Evolutionary conservation across 1,140 invertebrate species (phyloP).

Genomic region (Trypoxylus dichotomus): DNA sequence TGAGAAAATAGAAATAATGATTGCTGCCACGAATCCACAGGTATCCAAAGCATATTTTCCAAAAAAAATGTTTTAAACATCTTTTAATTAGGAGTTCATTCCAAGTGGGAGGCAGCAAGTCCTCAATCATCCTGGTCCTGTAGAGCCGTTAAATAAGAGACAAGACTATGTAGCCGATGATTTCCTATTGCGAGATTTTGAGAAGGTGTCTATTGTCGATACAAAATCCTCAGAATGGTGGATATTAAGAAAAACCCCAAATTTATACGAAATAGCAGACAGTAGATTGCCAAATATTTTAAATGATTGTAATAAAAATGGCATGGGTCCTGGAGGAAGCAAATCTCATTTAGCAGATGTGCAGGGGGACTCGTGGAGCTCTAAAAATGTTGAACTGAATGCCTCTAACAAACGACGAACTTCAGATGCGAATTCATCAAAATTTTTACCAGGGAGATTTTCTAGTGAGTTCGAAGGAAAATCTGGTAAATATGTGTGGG

Average conservation of each 20-base stretch:
- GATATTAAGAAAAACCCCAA: slow-evolving; percentile 61
- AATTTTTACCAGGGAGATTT: slow-evolving; percentile 37
- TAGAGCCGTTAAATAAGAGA: slow-evolving; percentile 53
- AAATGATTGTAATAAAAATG: slow-evolving; percentile 23
- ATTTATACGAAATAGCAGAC: slow-evolving; percentile 29
- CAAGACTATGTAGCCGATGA: slow-evolving; percentile 53
- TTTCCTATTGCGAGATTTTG: slow-evolving; percentile 68
- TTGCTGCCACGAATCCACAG: slow-evolving; percentile 80
- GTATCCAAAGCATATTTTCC: slow-evolving; percentile 53
- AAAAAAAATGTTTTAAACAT: neutral
- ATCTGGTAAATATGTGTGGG: neutral
- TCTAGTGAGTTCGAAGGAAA: slow-evolving; percentile 33
- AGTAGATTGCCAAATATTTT: neutral
- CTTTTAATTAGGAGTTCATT: slow-evolving; percentile 74
- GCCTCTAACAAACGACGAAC: slow-evolving; percentile 34
- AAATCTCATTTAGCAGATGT: neutral
- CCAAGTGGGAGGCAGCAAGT: slow-evolving; percentile 84
- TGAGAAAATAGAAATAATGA: slow-evolving; percentile 74
- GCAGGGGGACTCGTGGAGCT: neutral
- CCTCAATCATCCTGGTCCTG: slow-evolving; percentile 72
- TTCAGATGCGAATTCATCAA: slow-evolving; percentile 41
- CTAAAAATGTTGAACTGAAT: neutral
- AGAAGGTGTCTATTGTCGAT: slow-evolving; percentile 73
- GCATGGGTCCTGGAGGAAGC: neutral
- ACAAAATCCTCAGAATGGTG: slow-evolving; percentile 66